Percentiles rank a stretch among this genome's conserved stretches.
Evolutionary conservation across 2,113 vertebrate species (phyloP).

Genomic region (Ailurus styani): DNA sequence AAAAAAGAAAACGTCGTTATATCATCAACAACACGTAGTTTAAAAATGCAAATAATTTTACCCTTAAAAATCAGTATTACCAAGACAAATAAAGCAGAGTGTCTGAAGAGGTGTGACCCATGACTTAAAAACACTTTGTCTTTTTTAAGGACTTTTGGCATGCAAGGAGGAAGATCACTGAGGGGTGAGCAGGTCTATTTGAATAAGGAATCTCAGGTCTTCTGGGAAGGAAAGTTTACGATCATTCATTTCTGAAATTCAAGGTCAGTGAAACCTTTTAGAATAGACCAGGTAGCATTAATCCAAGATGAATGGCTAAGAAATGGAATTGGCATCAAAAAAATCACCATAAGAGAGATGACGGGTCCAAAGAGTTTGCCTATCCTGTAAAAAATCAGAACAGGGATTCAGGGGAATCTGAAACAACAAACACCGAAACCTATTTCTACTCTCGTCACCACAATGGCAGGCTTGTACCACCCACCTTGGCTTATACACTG

Average conservation of each 20-base stretch:
- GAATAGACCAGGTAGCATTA: background rate
- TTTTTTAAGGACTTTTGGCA: background rate
- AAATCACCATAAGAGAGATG: background rate
- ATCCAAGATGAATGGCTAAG: background rate
- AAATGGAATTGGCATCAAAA: background rate
- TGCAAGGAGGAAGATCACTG: background rate
- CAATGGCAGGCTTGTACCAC: fast-evolving
- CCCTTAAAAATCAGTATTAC: background rate
- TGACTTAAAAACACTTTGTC: background rate
- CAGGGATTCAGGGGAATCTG: fast-evolving
- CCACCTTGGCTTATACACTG: background rate
- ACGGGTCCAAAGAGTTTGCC: background rate
- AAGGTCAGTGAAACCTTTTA: background rate
- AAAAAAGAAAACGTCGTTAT: background rate
- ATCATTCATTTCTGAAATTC: background rate
- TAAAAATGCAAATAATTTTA: background rate
- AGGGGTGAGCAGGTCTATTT: background rate
- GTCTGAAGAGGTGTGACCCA: background rate
- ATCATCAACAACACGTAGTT: background rate
- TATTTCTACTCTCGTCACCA: background rate
- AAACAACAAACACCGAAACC: background rate
- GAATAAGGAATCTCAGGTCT: background rate
- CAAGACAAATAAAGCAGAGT: background rate
- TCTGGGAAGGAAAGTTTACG: background rate
- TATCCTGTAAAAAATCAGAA: background rate